Evolutionary conservation across 2,797 vertebrate genomes (phyloP), one percentile per base, ranked within the genome.

Genomic region (Myripristis murdjan): DNA sequence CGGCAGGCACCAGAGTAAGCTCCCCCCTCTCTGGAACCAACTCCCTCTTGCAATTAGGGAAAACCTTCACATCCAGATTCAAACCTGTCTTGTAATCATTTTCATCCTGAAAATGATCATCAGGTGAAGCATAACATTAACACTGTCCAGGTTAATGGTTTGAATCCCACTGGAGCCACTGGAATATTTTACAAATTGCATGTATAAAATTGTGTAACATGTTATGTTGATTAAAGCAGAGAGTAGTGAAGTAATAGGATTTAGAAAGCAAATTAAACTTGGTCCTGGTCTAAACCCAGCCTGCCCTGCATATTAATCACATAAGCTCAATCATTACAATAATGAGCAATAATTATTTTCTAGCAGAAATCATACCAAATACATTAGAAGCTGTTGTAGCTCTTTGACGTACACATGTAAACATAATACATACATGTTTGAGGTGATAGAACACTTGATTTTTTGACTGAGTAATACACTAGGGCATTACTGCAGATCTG

Each of bases 331-430:
- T 84, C 49, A 70, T 76, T 80, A 80, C 72, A 76, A 74, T 72
- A 74, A 85, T 75, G 62, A 81, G 58, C 64, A 51, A 70, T 82
- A 88, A 89, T 88, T 82, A 84, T 78, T 83, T 87, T 67, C 57
- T 43, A 84, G 65, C 18, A 7, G 63, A 24, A 67, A 69, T 78
- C 71, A 75, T 59, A 80, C 64, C 73, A 71, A 70, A 53, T 75
- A 58, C 59, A 76, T 83, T 73, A 76, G 56, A 78, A 76, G 70
- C 52, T 39, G 65, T 16, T 18, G 16, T 48, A 73, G 20, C 47
- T 28, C 6, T 6, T 28, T 73, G 73, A 57, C 61, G 84, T 75
- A 77, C 76, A 81, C 84, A 83, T 76, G 66, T 20, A 14, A 72
- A 28, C 28, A 28, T 28, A 28, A 28, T 28, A 6, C 28, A n/a